A percentile compares a stretch with the other conserved stretches of the same genome.
These are phyloP conservation scores for Sebastes reedi DNA, from an alignment of 2,797 vertebrate species.

Conservation along the genomic window DNA sequence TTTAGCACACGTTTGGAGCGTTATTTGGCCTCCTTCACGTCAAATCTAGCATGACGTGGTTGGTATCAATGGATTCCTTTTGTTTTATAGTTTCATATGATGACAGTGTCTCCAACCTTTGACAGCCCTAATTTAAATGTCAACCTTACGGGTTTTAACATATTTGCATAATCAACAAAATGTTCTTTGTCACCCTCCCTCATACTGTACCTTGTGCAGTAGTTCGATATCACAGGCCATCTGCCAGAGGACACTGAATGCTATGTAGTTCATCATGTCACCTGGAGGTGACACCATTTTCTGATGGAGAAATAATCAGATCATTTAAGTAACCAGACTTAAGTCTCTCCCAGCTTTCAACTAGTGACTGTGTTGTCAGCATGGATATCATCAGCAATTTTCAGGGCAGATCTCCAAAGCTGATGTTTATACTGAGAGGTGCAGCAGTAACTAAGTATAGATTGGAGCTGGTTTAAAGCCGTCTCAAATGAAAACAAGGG, in stretches of 20 bases:
- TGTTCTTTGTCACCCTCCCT: background rate
- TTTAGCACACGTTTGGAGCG: too few relatives aligned
- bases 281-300: slow-evolving; percentile 82
- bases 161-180: background rate
- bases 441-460: background rate
- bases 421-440: background rate
- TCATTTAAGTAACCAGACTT: background rate
- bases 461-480: background rate
- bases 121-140: background rate
- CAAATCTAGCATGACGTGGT: too few relatives aligned
- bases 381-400: background rate
- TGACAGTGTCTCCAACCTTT: too few relatives aligned
- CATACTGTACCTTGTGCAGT: slow-evolving; percentile 85
- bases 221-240: slow-evolving; percentile 90
- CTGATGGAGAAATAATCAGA: slow-evolving; percentile 74
- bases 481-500: background rate
- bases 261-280: slow-evolving; percentile 81
- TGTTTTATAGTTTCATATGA: too few relatives aligned
- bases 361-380: background rate
- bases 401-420: background rate
- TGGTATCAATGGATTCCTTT: too few relatives aligned
- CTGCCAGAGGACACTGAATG: slow-evolving; percentile 87
- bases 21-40: accelerated
- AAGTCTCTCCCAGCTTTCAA: background rate
- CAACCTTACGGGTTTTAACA: background rate